phyloP scores from a whole-genome alignment of 2,797 vertebrate genomes.

The Cossypha dichroa region DNA sequence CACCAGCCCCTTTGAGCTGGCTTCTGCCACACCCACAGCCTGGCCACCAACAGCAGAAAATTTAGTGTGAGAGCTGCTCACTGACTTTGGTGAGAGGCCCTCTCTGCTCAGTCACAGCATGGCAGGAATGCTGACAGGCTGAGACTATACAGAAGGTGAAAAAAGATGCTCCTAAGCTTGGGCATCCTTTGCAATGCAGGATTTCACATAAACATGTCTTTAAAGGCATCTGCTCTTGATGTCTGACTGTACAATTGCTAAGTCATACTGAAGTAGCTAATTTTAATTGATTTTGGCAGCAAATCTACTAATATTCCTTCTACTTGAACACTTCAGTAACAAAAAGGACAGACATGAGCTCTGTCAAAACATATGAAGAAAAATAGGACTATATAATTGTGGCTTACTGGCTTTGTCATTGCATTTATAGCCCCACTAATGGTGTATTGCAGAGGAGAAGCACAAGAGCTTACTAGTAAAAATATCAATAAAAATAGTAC shows the following conservation, averaged over 20 bases:
- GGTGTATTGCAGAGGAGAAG: not conserved
- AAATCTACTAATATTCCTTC: not conserved
- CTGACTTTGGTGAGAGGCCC: not conserved
- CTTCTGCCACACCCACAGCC: not conserved
- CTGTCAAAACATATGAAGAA: not conserved
- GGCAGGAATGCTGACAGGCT: not conserved
- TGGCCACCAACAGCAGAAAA: not conserved
- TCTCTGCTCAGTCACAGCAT: not conserved
- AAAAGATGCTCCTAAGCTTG: not conserved
- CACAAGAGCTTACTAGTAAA: not conserved
- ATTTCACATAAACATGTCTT: not conserved
- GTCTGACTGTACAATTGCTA: not conserved
- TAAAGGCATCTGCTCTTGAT: not conserved
- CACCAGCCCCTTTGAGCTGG: not conserved
- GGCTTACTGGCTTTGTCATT: not conserved
- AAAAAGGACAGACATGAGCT: not conserved
- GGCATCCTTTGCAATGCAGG: not conserved
- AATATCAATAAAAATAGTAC: slow-evolving; percentile 4
- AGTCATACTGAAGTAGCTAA: not conserved
- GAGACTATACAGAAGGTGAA: not conserved
- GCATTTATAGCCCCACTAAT: not conserved
- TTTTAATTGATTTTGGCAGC: not conserved
- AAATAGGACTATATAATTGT: not conserved
- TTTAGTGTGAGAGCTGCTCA: not conserved
- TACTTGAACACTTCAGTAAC: not conserved